Evolutionary conservation across 2,113 vertebrate genomes (phyloP).

Genomic region (Guaruba guarouba): DNA sequence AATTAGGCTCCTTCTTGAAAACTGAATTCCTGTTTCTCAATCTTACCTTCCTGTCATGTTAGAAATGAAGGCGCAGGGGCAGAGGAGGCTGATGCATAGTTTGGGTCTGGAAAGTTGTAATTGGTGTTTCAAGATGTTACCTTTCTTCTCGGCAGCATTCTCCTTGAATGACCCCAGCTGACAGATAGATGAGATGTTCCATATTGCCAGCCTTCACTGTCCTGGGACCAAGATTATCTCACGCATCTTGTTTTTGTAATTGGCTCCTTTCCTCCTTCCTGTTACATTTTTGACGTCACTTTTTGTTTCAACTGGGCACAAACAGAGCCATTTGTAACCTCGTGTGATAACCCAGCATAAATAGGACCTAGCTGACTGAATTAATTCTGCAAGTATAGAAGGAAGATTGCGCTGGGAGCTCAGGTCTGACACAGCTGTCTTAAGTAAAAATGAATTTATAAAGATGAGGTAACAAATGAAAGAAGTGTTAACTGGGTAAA

Average conservation of each 20-base stretch:
- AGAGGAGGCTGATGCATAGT: not conserved
- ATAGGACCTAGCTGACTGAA: not conserved
- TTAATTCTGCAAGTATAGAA: not conserved
- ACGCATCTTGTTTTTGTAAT: not conserved
- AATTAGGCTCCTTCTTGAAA: slow-evolving; percentile 34
- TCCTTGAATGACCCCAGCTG: not conserved
- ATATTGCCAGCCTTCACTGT: not conserved
- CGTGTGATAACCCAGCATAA: not conserved
- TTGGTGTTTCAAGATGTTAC: not conserved
- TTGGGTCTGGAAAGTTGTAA: not conserved
- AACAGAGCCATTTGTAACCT: slow-evolving; percentile 1
- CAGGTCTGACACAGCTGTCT: not conserved
- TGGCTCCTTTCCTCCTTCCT: not conserved
- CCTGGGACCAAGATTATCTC: not conserved
- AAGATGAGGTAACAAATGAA: not conserved
- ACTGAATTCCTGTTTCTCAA: slow-evolving; percentile 32
- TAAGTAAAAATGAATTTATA: not conserved
- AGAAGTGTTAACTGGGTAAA: not conserved
- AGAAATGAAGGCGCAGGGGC: not conserved
- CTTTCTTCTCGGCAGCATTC: not conserved
- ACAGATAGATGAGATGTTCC: not conserved
- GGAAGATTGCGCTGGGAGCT: not conserved
- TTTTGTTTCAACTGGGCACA: not conserved
- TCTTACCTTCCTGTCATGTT: not conserved
- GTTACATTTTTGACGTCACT: not conserved